Conservation (phyloP, 2,888 invertebrate genomes). For the Bombylius discolor region DNA sequence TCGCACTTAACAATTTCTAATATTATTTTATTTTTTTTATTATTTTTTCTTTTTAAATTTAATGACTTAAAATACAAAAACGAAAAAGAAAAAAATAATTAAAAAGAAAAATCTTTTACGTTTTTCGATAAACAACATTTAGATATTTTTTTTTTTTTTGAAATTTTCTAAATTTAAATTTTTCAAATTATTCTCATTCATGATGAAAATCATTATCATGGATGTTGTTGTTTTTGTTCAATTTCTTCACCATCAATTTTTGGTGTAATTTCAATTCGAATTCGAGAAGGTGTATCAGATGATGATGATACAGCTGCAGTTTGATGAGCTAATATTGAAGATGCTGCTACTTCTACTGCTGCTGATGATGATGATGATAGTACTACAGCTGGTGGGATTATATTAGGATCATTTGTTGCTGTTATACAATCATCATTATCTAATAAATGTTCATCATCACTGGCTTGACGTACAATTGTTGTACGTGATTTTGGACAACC, state of each 20-base stretch:
- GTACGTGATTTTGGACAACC: constrained; percentile 11
- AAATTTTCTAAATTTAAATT: too few species aligned
- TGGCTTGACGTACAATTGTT: constrained; percentile 3
- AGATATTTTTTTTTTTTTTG: too few species aligned
- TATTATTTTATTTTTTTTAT: too few species aligned
- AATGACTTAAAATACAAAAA: too few species aligned
- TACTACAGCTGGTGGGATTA: not conserved
- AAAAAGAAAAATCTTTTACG: too few species aligned
- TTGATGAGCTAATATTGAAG: too few species aligned
- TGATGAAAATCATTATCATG: not conserved
- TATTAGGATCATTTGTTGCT: not conserved
- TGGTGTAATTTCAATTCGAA: not conserved
- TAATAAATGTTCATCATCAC: constrained; percentile 12
- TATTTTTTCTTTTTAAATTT: too few species aligned
- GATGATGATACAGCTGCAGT: not conserved
- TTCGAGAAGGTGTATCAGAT: not conserved
- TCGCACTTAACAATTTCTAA: too few species aligned
- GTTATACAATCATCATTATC: not conserved
- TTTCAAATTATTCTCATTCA: too few species aligned
- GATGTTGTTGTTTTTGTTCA: not conserved
- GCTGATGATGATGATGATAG: not conserved
- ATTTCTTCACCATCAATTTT: not conserved
- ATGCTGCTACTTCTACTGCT: too few species aligned
- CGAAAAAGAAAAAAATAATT: too few species aligned
- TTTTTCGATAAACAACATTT: too few species aligned